phyloP scores from a whole-genome alignment of 2,888 invertebrate genomes.

The Gandaritis pyraliata region DNA sequence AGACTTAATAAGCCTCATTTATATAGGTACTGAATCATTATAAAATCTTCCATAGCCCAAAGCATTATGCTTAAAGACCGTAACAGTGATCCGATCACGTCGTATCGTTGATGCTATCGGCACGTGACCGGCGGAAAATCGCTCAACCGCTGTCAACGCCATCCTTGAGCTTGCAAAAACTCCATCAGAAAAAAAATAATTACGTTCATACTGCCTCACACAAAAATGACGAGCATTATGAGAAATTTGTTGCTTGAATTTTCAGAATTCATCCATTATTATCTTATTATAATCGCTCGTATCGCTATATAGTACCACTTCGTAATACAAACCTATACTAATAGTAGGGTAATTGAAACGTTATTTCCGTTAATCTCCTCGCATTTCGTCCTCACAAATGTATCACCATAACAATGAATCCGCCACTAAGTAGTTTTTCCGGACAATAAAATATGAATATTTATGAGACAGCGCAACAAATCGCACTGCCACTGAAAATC shows the following conservation, averaged over 20 bases:
- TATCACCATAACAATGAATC: slow-evolving; percentile 77
- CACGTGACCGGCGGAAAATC: slow-evolving; percentile 49
- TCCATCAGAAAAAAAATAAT: slow-evolving; percentile 31
- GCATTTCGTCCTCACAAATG: slow-evolving; percentile 63
- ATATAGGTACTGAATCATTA: neutral
- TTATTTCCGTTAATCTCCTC: slow-evolving; percentile 70
- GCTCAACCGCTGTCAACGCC: slow-evolving; percentile 42
- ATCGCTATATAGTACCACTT: neutral
- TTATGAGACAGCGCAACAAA: slow-evolving; percentile 61
- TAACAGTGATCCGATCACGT: slow-evolving; percentile 19
- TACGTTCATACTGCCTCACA: slow-evolving; percentile 23
- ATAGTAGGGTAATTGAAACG: slow-evolving; percentile 65
- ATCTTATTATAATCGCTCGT: neutral
- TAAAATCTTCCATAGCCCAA: slow-evolving; percentile 4
- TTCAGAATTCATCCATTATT: neutral
- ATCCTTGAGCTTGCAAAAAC: slow-evolving; percentile 42
- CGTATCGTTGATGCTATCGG: slow-evolving; percentile 21
- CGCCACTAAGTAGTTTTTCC: slow-evolving; percentile 69
- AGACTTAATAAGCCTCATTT: too few relatives aligned
- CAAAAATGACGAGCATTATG: slow-evolving; percentile 9
- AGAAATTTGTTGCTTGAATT: neutral
- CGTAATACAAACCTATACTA: slow-evolving; percentile 56
- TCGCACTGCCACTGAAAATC: slow-evolving; percentile 64
- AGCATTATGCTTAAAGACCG: slow-evolving; percentile 3
- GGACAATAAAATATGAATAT: slow-evolving; percentile 69